Evolutionary conservation across 2,888 invertebrate genomes (phyloP).

Genomic region (Hedya salicella): DNA sequence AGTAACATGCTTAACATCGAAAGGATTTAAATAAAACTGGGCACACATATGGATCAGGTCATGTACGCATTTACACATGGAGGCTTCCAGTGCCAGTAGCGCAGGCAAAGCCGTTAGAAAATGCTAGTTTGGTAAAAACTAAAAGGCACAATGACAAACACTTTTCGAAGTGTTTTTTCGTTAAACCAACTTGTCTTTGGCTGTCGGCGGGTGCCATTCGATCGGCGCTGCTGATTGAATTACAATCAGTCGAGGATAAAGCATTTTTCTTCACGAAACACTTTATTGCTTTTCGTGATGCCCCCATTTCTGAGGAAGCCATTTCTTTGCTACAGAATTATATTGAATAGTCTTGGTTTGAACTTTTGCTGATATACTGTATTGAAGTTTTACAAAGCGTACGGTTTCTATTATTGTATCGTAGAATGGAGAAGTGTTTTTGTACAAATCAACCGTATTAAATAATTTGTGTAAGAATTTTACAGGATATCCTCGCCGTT

Average conservation of each 20-base stretch:
- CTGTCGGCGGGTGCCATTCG: conserved; percentile 13
- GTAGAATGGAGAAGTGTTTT: too few species aligned
- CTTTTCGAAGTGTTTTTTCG: conserved; percentile 13
- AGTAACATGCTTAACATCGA: too few species aligned
- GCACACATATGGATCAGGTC: too few species aligned
- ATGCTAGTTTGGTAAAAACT: conserved; percentile 13
- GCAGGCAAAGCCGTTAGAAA: too few species aligned
- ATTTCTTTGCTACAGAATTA: conserved; percentile 3
- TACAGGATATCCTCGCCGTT: too few species aligned
- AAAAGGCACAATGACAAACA: conserved; percentile 10
- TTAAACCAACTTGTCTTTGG: conserved; percentile 22
- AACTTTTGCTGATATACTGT: neutral
- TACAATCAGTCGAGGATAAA: conserved; percentile 48
- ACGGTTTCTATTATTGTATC: too few species aligned
- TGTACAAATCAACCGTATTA: too few species aligned
- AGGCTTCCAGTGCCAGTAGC: too few species aligned
- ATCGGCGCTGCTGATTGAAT: conserved; percentile 51
- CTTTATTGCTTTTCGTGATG: conserved; percentile 26
- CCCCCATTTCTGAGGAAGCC: conserved; percentile 1
- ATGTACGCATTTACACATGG: too few species aligned
- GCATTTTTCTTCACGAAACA: conserved; percentile 28
- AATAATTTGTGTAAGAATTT: too few species aligned
- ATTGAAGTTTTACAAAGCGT: too few species aligned
- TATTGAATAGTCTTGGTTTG: neutral
- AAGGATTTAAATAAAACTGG: too few species aligned